A percentile compares a stretch with the other conserved stretches of the same genome.
Conservation (phyloP, 2,888 invertebrate species). For the Tenthredo mesomela region DNA sequence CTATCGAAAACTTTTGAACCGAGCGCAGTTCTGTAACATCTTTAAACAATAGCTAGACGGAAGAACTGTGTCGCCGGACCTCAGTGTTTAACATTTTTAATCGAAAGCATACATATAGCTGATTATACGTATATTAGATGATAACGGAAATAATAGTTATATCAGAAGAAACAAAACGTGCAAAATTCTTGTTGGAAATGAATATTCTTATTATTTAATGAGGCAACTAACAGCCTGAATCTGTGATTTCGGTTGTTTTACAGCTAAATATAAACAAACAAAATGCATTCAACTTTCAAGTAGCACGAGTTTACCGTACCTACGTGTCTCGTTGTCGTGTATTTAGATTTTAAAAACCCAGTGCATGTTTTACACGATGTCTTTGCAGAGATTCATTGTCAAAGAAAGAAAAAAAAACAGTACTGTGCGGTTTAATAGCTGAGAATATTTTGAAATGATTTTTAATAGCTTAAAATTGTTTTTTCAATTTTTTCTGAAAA, state of each 20-base stretch:
- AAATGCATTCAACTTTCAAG: conserved; percentile 7
- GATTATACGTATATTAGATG: background rate
- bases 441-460: background rate
- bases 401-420: no score
- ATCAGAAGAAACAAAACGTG: background rate
- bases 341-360: conserved; percentile 32
- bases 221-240: background rate
- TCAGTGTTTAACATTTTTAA: background rate
- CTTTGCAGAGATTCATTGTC: background rate
- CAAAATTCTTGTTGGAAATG: background rate
- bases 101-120: background rate
- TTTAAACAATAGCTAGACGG: no score
- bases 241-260: background rate
- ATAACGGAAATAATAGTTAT: background rate
- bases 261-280: background rate
- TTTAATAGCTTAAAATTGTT: background rate
- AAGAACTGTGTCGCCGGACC: background rate
- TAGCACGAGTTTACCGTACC: conserved; percentile 44
- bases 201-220: background rate
- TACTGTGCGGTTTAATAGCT: background rate
- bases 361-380: conserved; percentile 32
- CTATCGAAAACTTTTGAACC: no score
- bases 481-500: background rate
- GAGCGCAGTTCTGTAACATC: no score
- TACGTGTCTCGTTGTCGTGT: conserved; percentile 43